Conservation (phyloP, 2,113 vertebrate species). For the Muntiacus reevesi region DNA sequence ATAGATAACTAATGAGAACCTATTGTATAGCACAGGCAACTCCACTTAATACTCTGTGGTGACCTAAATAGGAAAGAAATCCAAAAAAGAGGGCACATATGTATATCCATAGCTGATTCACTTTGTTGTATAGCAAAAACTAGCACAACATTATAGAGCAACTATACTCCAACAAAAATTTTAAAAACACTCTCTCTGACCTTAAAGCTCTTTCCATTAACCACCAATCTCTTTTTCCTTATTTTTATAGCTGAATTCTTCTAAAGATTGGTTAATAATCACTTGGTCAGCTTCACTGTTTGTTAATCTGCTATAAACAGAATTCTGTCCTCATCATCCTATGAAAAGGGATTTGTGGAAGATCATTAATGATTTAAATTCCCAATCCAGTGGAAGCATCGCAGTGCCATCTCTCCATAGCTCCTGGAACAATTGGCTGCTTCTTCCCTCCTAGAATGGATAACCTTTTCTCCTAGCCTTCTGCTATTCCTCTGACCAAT, state of each 20-base stretch:
- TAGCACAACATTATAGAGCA: not conserved
- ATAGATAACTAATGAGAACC: not conserved
- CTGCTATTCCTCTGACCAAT: not conserved
- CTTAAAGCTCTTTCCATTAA: not conserved
- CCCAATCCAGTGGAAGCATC: not conserved
- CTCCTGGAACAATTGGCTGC: not conserved
- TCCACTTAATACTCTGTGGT: not conserved
- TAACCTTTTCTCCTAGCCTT: not conserved
- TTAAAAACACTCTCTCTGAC: not conserved
- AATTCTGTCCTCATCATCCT: not conserved
- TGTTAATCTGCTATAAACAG: not conserved
- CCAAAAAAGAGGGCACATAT: not conserved
- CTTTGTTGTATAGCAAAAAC: not conserved
- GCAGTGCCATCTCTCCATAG: not conserved
- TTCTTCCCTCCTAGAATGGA: not conserved
- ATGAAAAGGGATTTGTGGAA: not conserved
- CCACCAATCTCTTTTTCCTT: not conserved
- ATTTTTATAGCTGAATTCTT: not conserved
- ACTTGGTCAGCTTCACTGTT: not conserved
- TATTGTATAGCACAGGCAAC: not conserved
- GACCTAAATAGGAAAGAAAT: not conserved
- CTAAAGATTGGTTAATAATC: not conserved
- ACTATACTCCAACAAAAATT: not conserved
- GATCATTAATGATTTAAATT: not conserved
- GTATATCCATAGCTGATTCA: not conserved